Conservation (phyloP, 2,888 invertebrate genomes). For the Drosophila buzzatii region DNA sequence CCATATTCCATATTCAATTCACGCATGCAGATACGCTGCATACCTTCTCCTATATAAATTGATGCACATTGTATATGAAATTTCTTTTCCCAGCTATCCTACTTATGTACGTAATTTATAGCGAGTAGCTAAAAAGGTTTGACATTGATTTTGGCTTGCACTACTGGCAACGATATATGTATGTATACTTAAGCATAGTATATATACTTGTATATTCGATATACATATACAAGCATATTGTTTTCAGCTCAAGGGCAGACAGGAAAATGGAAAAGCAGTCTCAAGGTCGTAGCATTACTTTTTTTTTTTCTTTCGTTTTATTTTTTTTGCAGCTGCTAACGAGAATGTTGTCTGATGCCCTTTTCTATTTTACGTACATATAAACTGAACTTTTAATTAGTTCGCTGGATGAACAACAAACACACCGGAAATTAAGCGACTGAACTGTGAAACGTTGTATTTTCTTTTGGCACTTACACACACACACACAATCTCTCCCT, state of each 20-base stretch:
- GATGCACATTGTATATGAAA: not conserved
- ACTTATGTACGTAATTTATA: constrained; percentile 6
- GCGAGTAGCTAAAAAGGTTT: constrained; percentile 14
- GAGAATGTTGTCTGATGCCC: constrained; percentile 39
- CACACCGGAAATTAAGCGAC: constrained; percentile 79
- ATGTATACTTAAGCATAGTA: not conserved
- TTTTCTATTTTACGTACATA: constrained; percentile 50
- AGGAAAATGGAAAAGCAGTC: constrained; percentile 37
- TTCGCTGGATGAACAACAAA: constrained; percentile 71
- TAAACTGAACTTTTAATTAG: constrained; percentile 76
- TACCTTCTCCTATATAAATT: not conserved
- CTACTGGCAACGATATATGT: constrained; percentile 1
- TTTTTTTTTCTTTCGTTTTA: too few species aligned
- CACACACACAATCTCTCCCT: not conserved
- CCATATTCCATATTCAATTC: not conserved
- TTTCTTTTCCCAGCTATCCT: not conserved
- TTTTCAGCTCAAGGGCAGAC: constrained; percentile 43
- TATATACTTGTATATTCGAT: not conserved
- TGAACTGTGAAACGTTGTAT: constrained; percentile 53
- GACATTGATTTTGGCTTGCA: constrained; percentile 52
- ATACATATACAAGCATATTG: not conserved
- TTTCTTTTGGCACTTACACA: constrained; percentile 40
- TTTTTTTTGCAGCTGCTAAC: constrained; percentile 4
- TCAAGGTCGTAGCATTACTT: constrained; percentile 37
- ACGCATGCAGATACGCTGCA: not conserved